These are phyloP conservation scores for Drosophila persimilis DNA, from an alignment of 1,140 invertebrate genomes.

Conservation along the genomic window DNA sequence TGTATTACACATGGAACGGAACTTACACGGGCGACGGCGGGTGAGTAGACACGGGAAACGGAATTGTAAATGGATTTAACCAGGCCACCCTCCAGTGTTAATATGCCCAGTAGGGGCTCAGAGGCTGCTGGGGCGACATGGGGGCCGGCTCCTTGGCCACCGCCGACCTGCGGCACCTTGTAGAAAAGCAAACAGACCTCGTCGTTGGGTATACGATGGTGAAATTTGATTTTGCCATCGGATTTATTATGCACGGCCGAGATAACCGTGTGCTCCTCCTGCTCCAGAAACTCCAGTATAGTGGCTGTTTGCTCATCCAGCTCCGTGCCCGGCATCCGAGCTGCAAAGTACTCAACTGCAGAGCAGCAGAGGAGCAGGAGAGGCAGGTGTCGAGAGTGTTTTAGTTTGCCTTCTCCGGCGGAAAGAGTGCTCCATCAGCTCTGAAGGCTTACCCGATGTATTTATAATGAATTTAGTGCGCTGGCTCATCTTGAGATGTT, in stretches of 20 bases:
- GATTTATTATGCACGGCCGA: conserved; percentile 77
- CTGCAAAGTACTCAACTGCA: conserved; percentile 76
- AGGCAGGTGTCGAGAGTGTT: background rate
- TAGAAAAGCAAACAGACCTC: conserved; percentile 82
- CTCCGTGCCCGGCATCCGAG: conserved; percentile 59
- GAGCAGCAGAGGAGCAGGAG: too few relatives aligned
- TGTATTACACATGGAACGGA: conserved; percentile 4
- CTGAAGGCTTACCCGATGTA: conserved; percentile 54
- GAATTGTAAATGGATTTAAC: conserved; percentile 83
- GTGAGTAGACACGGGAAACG: conserved; percentile 82
- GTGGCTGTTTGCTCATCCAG: conserved; percentile 74
- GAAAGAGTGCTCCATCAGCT: background rate
- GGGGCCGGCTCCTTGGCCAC: background rate
- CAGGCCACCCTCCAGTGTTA: conserved; percentile 82
- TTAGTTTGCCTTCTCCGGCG: background rate
- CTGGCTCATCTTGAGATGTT: conserved; percentile 55
- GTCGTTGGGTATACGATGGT: conserved; percentile 81
- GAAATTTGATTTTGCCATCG: conserved; percentile 81
- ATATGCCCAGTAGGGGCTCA: conserved; percentile 76
- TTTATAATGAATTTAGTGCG: conserved; percentile 71
- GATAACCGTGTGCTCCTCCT: conserved; percentile 81
- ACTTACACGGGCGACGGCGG: conserved; percentile 74
- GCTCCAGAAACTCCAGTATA: conserved; percentile 81
- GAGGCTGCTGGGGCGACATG: conserved; percentile 6
- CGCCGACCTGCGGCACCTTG: conserved; percentile 80